Evolutionary conservation across 2,113 vertebrate species (phyloP).

Genomic region (Sylvia atricapilla): DNA sequence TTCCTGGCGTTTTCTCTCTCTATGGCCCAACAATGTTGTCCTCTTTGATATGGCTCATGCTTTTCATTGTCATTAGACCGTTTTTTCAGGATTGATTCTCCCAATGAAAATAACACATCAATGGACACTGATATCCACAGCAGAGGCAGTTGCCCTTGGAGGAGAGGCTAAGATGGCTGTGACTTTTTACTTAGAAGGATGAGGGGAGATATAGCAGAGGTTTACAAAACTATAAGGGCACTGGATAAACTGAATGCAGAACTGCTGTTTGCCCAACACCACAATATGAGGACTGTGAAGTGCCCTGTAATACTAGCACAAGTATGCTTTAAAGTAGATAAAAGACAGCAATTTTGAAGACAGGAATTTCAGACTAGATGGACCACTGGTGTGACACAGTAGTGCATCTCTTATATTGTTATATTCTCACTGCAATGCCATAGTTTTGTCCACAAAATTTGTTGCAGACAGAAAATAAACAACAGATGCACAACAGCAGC

Average conservation of each 20-base stretch:
- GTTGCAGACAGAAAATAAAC: slow-evolving; percentile 27
- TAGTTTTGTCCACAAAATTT: background rate
- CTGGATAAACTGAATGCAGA: background rate
- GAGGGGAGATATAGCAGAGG: background rate
- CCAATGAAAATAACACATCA: background rate
- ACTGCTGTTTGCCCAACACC: background rate
- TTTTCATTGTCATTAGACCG: background rate
- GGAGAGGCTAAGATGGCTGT: background rate
- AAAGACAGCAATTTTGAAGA: background rate
- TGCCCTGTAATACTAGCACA: background rate
- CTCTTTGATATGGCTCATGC: background rate
- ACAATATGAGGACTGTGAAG: background rate
- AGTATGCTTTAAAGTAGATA: background rate
- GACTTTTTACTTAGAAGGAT: background rate
- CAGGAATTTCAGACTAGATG: background rate
- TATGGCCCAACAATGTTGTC: background rate
- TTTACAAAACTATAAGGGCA: background rate
- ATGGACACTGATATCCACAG: background rate
- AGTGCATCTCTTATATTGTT: background rate
- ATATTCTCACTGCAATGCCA: background rate
- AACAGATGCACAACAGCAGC: slow-evolving; percentile 23
- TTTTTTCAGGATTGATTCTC: background rate
- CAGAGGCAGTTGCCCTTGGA: background rate
- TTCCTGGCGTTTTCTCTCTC: background rate
- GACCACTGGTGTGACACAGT: background rate